Evolutionary conservation across 2,113 vertebrate genomes (phyloP).

Genomic region (Onychostoma macrolepis): DNA sequence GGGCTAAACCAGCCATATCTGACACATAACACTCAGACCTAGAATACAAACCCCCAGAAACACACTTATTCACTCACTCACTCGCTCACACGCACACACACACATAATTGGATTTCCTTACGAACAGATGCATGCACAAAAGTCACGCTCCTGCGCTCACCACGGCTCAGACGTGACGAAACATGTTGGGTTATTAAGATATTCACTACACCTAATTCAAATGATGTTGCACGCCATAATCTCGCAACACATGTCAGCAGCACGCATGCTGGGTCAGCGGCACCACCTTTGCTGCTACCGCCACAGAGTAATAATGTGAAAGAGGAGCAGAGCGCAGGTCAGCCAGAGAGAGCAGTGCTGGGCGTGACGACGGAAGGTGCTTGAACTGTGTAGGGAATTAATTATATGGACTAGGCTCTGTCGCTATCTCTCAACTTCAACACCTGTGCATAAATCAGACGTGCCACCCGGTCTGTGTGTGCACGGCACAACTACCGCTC

Average conservation of each 20-base stretch:
- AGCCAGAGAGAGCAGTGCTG: slow-evolving; percentile 13
- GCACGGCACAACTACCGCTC: background rate
- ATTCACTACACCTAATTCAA: slow-evolving; percentile 40
- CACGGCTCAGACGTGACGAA: background rate
- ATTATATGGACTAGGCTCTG: slow-evolving; percentile 35
- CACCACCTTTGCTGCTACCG: background rate
- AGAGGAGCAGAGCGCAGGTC: background rate
- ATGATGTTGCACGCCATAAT: slow-evolving; percentile 22
- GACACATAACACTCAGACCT: background rate
- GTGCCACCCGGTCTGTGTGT: slow-evolving; percentile 28
- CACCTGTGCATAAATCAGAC: slow-evolving; percentile 35
- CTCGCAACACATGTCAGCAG: background rate
- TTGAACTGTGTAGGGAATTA: slow-evolving; percentile 51
- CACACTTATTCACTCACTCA: background rate
- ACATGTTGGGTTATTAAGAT: slow-evolving; percentile 24
- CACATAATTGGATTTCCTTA: background rate
- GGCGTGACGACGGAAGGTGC: slow-evolving; percentile 5
- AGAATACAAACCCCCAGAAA: background rate
- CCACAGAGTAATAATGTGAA: slow-evolving; percentile 36
- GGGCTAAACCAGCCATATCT: slow-evolving; percentile 14
- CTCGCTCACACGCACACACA: background rate
- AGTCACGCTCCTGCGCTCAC: background rate
- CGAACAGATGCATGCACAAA: background rate
- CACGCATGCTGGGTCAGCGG: background rate
- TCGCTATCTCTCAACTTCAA: slow-evolving; percentile 39